These are phyloP conservation scores for Dendronephthya gigantea DNA, from an alignment of 64 coral and sea anemone species.

Conservation along the genomic window DNA sequence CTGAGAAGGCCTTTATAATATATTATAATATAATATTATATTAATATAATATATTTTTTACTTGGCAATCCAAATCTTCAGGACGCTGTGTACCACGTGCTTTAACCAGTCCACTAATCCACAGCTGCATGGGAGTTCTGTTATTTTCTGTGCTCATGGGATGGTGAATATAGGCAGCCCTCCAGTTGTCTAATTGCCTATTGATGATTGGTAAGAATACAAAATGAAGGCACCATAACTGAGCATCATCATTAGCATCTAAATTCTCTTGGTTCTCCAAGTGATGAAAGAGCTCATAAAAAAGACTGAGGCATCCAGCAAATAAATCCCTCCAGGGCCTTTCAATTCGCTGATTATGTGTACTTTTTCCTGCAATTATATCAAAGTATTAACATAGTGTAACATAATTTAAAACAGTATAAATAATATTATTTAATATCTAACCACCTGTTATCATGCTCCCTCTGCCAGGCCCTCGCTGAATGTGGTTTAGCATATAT, in stretches of 20 bases:
- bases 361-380: constrained; percentile 38
- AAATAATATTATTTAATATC: neutral
- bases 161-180: constrained; percentile 15
- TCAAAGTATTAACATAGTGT: too few species aligned
- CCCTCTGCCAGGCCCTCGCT: constrained; percentile 22
- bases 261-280: constrained; percentile 22
- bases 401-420: neutral
- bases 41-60: neutral
- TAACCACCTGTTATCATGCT: constrained; percentile 13
- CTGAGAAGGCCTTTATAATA: too few species aligned
- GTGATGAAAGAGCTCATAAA: constrained; percentile 28
- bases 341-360: constrained; percentile 39
- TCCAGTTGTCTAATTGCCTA: constrained; percentile 30
- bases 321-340: constrained; percentile 34
- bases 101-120: constrained; percentile 25
- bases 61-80: constrained; percentile 1
- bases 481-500: constrained; percentile 22
- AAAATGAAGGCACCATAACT: constrained; percentile 29
- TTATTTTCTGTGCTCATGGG: constrained; percentile 24
- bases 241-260: neutral
- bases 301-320: constrained; percentile 32
- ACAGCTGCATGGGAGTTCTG: constrained; percentile 28
- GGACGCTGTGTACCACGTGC: neutral
- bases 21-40: constrained; percentile 4
- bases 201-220: constrained; percentile 31